Evolutionary conservation across 1,140 invertebrate genomes (phyloP).

Genomic region (Radopholus similis): DNA sequence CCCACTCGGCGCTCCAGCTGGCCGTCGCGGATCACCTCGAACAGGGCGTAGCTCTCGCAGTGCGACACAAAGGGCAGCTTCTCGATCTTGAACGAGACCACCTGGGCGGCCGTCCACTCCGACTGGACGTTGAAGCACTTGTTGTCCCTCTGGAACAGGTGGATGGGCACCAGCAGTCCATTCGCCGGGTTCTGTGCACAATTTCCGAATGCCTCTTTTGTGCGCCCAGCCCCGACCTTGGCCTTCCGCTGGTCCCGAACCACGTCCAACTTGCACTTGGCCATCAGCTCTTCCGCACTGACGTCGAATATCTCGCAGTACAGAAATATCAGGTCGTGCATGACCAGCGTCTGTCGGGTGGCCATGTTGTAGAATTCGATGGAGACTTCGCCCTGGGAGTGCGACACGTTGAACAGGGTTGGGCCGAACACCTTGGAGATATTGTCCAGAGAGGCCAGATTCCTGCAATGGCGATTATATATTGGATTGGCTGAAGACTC

Average conservation of each 20-base stretch:
- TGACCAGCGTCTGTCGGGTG: conserved; percentile 30
- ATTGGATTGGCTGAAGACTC: conserved; percentile 26
- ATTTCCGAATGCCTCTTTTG: background rate
- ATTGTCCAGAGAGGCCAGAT: conserved; percentile 52
- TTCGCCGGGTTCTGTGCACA: conserved; percentile 33
- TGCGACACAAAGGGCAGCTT: conserved; percentile 1
- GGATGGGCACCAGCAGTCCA: conserved; percentile 49
- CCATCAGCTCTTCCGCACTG: conserved; percentile 24
- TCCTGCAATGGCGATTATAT: too few species aligned
- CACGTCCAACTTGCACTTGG: conserved; percentile 35
- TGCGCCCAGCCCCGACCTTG: conserved; percentile 25
- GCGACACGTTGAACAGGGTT: conserved; percentile 38
- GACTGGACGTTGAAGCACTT: conserved; percentile 41
- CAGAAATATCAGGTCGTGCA: conserved; percentile 24
- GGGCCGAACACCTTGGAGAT: conserved; percentile 52
- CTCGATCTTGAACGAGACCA: conserved; percentile 14
- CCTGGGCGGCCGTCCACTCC: conserved; percentile 17
- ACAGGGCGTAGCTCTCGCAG: conserved; percentile 11
- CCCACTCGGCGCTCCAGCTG: conserved; percentile 35
- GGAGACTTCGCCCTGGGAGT: conserved; percentile 26
- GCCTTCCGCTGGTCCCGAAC: conserved; percentile 25
- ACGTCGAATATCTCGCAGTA: conserved; percentile 37
- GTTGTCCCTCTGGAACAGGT: conserved; percentile 51
- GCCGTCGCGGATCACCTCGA: conserved; percentile 31
- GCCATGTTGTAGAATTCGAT: conserved; percentile 21